Evolutionary conservation across 1,140 invertebrate species (phyloP).

Genomic region (Zeugodacus cucurbitae): DNA sequence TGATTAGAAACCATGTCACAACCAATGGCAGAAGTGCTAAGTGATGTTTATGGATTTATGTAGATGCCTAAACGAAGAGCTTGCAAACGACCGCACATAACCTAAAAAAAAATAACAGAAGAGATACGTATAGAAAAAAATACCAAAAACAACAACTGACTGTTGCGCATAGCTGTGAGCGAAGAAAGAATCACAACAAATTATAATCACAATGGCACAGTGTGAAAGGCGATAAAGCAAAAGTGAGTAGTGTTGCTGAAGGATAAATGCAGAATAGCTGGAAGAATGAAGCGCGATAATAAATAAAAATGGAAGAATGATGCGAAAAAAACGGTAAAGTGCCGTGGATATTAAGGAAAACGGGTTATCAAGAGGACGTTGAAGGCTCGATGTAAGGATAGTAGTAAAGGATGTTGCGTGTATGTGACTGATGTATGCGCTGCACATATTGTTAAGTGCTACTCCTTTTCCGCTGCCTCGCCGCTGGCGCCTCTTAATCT

Average conservation of each 20-base stretch:
- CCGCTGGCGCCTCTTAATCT: not conserved
- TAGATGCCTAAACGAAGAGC: not conserved
- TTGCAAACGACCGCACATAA: not conserved
- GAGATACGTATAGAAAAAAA: not conserved
- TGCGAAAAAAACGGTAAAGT: not conserved
- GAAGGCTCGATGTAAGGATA: not conserved
- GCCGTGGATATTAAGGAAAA: not conserved
- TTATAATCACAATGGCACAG: not conserved
- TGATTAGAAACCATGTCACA: not conserved
- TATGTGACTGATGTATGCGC: not conserved
- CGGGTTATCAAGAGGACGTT: not conserved
- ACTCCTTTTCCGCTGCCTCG: not conserved
- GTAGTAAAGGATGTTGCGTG: not conserved
- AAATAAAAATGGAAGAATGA: not conserved
- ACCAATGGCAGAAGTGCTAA: not conserved
- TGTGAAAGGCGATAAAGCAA: slow-evolving; percentile 20
- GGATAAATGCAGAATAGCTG: not conserved
- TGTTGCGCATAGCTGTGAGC: not conserved
- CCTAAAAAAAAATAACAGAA: not conserved
- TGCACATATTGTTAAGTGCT: not conserved
- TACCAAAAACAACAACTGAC: not conserved
- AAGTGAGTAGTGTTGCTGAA: not conserved
- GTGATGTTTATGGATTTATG: slow-evolving; percentile 27
- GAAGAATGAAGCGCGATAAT: not conserved
- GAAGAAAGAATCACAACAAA: slow-evolving; percentile 7